phyloP scores from a whole-genome alignment of 2,888 invertebrate genomes.

The Ophion slaviceki region DNA sequence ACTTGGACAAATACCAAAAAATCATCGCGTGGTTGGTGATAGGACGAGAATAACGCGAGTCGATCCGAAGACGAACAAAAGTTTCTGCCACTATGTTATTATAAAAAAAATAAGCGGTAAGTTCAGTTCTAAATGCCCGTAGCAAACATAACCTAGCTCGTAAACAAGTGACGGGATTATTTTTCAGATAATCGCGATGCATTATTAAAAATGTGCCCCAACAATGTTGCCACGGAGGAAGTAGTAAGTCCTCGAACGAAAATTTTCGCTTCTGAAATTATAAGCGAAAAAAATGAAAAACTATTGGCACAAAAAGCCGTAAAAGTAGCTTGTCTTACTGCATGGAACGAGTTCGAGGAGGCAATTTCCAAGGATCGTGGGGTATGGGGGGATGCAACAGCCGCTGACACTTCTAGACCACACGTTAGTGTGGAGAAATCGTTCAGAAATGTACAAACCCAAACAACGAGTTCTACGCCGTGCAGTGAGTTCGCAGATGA shows the following conservation, averaged over 20 bases:
- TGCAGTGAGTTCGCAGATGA: too few relatives aligned
- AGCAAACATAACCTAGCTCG: too few relatives aligned
- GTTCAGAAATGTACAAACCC: not conserved
- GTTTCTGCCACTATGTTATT: conserved; percentile 4
- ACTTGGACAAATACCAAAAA: conserved; percentile 26
- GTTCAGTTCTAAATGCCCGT: too few relatives aligned
- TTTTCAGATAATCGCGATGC: too few relatives aligned
- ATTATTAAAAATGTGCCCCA: too few relatives aligned
- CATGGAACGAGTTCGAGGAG: not conserved
- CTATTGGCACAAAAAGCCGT: conserved; percentile 2
- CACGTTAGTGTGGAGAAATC: not conserved
- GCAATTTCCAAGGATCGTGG: not conserved
- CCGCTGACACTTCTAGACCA: not conserved
- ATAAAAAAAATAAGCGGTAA: not conserved
- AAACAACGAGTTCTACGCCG: too few relatives aligned
- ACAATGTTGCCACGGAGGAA: too few relatives aligned
- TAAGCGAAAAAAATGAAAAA: not conserved
- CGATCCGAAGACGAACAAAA: conserved; percentile 18
- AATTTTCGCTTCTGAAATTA: not conserved
- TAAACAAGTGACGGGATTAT: too few relatives aligned
- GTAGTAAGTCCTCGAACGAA: too few relatives aligned
- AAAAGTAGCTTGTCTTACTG: not conserved
- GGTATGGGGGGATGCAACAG: not conserved
- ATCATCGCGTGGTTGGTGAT: conserved; percentile 22
- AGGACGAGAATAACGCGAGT: conserved; percentile 19